Evolutionary conservation across 2,888 invertebrate genomes (phyloP), one percentile per base, ranked within the genome.

Genomic region (Cryptus armator): DNA sequence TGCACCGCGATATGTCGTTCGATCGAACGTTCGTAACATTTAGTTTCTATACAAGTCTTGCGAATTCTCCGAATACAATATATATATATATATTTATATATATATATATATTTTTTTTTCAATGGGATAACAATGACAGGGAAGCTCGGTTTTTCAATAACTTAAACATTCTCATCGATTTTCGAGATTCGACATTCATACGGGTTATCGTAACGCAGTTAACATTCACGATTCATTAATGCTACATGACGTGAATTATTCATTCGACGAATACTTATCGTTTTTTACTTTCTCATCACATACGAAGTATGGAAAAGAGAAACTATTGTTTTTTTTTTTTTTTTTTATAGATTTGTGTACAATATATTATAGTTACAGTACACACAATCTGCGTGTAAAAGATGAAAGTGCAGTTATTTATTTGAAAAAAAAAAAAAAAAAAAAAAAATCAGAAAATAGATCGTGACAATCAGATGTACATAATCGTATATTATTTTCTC

Each of bases 381-480:
- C 10, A 59, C 59, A 29, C 32, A 32, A 59, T 29, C 29, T 59
- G 12, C 59, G 59, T 59, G 29, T 59, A 14, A n/a, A 24, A 14
- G 59, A 59, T 59, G 6, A 32, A 59, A 14, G 59, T 59, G 59
- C 59, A 59, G 14, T 59, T 14, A 59, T 59, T 59, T 59, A 29
- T 19, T 56, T 10, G 3, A 53, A 19, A 53, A 6, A 16, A 19
- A 53, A 16, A 24, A 16, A 16, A 9, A 48, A 48, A 12, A 48
- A 48, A 10, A 48, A 48, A 14, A 3, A 48, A 0, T 0, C 12
- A 4, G 10, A 48, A 14, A 48, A 19, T 24, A 56, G 4, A 59
- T 32, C n/a, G 59, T 59, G 59, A 59, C 59, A 59, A 59, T 59
- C 14, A 14, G 32, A 59, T 59, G 9, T 59, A 32, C 6, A 59